phyloP scores from a whole-genome alignment of 2,113 vertebrate genomes.

The Donacobius atricapilla region DNA sequence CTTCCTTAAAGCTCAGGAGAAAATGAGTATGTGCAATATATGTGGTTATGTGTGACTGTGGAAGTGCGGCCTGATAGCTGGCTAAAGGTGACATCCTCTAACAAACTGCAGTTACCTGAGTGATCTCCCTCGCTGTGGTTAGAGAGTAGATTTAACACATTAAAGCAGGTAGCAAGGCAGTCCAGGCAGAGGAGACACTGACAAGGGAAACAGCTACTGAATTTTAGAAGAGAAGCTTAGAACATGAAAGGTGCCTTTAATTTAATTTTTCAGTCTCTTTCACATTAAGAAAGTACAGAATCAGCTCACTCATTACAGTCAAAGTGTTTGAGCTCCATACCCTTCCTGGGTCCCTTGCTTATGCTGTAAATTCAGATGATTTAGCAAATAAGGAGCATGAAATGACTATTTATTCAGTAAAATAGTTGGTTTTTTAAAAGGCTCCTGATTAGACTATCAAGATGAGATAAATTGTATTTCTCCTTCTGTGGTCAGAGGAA shows the following conservation, averaged over 20 bases:
- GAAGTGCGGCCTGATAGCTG: background rate
- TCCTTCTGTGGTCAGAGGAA: background rate
- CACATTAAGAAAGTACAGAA: background rate
- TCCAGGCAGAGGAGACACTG: background rate
- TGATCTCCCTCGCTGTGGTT: background rate
- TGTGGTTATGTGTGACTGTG: background rate
- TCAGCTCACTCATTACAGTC: background rate
- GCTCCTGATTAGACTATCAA: background rate
- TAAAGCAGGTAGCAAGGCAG: background rate
- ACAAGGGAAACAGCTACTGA: background rate
- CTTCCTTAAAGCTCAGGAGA: constrained; percentile 18
- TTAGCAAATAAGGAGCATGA: background rate
- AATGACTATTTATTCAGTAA: background rate
- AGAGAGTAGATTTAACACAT: background rate
- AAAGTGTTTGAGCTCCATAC: background rate
- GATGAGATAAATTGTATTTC: background rate
- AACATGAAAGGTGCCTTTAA: background rate
- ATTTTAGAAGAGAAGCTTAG: background rate
- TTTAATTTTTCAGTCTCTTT: background rate
- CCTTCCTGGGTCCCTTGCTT: background rate
- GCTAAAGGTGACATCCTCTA: background rate
- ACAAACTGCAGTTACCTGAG: background rate
- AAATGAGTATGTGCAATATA: background rate
- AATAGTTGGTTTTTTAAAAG: background rate
- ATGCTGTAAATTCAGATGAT: background rate